A percentile compares a stretch with the other conserved stretches of the same genome.
Conservation (phyloP, 1,140 invertebrate species). For the Megalonaias nervosa region DNA sequence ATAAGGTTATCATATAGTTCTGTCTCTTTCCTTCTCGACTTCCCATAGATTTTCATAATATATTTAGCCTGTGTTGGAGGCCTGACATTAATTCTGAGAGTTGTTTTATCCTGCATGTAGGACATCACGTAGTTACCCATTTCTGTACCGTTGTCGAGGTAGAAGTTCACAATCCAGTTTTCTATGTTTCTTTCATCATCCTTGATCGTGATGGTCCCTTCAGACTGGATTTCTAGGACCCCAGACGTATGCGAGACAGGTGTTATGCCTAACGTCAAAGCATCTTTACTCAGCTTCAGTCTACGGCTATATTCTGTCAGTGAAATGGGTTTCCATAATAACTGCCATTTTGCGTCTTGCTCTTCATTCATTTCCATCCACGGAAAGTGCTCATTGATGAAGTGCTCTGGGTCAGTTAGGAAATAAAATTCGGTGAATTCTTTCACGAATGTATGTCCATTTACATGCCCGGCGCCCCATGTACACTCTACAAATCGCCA, state of each 20-base stretch:
- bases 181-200: too few relatives aligned
- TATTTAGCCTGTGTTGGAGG: too few relatives aligned
- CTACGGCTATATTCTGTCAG: slow-evolving; percentile 25
- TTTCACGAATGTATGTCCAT: slow-evolving; percentile 29
- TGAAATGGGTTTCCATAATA: slow-evolving; percentile 28
- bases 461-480: slow-evolving; percentile 69
- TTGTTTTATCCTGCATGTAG: too few relatives aligned
- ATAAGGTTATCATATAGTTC: too few relatives aligned
- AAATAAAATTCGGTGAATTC: slow-evolving; percentile 67
- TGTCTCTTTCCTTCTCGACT: too few relatives aligned
- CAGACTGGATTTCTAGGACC: too few relatives aligned
- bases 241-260: background rate
- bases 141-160: too few relatives aligned
- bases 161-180: too few relatives aligned
- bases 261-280: slow-evolving; percentile 16
- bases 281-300: slow-evolving; percentile 13
- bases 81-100: too few relatives aligned
- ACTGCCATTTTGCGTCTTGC: slow-evolving; percentile 37
- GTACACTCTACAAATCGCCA: slow-evolving; percentile 67
- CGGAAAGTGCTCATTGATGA: slow-evolving; percentile 73
- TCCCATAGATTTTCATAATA: too few relatives aligned
- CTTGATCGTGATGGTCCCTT: too few relatives aligned
- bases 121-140: too few relatives aligned
- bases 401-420: slow-evolving; percentile 72
- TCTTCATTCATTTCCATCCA: slow-evolving; percentile 54